Conservation (phyloP, 2,888 invertebrate species). For the Lacanobia oleracea region DNA sequence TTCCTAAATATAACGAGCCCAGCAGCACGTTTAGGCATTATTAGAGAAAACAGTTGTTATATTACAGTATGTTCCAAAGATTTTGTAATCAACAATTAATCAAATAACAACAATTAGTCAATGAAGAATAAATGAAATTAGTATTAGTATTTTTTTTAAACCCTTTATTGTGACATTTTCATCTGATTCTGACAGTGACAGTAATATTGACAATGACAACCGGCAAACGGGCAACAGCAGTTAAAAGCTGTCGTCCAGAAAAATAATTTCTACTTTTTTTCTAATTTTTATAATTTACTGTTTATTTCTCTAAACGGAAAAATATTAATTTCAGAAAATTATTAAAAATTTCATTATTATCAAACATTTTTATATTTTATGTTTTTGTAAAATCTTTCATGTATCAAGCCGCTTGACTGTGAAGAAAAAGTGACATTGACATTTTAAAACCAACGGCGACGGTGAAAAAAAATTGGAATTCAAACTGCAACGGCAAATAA, state of each 20-base stretch:
- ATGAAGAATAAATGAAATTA: slow-evolving; percentile 14
- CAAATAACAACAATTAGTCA: no score
- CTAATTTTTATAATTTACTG: not conserved
- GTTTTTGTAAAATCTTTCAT: not conserved
- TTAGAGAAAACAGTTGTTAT: slow-evolving; percentile 12
- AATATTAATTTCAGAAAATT: no score
- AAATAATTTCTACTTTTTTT: not conserved
- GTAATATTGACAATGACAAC: not conserved
- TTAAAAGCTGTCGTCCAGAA: slow-evolving; percentile 4
- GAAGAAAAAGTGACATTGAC: slow-evolving; percentile 43
- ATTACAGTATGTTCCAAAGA: not conserved
- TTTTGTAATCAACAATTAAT: no score
- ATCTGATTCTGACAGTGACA: not conserved
- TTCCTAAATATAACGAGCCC: slow-evolving; percentile 96
- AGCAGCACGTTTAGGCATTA: slow-evolving; percentile 92
- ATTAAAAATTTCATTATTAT: not conserved
- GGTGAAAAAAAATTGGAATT: slow-evolving; percentile 72
- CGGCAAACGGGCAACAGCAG: not conserved
- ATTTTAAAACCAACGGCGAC: slow-evolving; percentile 42
- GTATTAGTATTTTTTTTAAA: not conserved
- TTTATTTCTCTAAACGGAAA: not conserved
- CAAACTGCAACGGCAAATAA: slow-evolving; percentile 84
- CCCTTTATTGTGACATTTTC: not conserved
- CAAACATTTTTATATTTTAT: not conserved
- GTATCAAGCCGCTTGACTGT: slow-evolving; percentile 15